Percentiles rank a stretch among this genome's conserved stretches.
These are phyloP conservation scores for Asarcornis scutulata DNA, from an alignment of 2,113 vertebrate species.

Conservation along the genomic window DNA sequence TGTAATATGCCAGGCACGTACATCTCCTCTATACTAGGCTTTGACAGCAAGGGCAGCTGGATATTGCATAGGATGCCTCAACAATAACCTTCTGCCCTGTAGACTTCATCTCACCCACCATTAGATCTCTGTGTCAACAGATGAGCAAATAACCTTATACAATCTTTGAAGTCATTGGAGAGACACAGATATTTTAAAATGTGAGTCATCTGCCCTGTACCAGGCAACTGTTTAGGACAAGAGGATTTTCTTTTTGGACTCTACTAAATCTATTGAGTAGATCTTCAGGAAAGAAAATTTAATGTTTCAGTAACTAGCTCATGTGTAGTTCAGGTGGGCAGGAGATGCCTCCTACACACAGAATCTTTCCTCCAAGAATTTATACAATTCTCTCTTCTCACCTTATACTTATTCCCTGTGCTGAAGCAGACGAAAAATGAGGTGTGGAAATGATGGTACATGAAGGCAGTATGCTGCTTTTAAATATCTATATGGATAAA, in stretches of 20 bases:
- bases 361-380: background rate
- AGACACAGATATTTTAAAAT: background rate
- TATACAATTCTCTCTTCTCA: background rate
- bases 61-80: background rate
- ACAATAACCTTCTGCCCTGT: rapidly evolving
- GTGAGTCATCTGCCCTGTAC: background rate
- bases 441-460: background rate
- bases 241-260: background rate
- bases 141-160: background rate
- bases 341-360: background rate
- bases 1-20: rapidly evolving
- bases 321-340: background rate
- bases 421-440: background rate
- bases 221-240: background rate
- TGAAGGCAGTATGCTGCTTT: background rate
- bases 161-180: background rate
- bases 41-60: background rate
- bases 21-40: background rate
- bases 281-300: background rate
- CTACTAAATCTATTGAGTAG: background rate
- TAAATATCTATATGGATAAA: background rate
- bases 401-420: background rate
- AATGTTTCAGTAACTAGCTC: background rate
- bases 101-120: background rate
- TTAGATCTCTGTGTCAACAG: background rate